A percentile compares a stretch with the other conserved stretches of the same genome.
phyloP scores from a whole-genome alignment of 2,888 invertebrate species.

The Tribolium freemani region DNA sequence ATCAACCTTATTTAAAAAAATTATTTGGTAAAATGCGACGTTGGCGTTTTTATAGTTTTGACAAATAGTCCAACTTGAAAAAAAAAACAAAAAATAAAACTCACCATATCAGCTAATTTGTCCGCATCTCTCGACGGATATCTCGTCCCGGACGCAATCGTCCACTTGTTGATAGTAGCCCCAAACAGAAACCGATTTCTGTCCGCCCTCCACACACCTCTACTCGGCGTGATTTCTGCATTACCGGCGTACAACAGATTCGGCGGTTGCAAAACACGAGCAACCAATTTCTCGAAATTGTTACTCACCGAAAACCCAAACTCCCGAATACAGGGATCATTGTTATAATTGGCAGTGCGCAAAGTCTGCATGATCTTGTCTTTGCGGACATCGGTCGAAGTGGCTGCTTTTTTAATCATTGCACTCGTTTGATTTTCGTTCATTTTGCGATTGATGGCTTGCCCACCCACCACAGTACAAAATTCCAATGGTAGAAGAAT shows the following conservation, averaged over 20 bases:
- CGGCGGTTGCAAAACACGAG: slow-evolving; percentile 86
- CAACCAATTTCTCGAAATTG: slow-evolving; percentile 82
- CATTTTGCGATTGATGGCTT: slow-evolving; percentile 83
- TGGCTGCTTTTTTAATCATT: slow-evolving; percentile 91
- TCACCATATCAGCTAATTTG: slow-evolving; percentile 56
- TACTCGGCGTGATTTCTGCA: slow-evolving; percentile 56
- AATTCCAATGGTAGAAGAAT: slow-evolving; percentile 89
- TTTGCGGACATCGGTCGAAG: slow-evolving; percentile 82
- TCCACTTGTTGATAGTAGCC: slow-evolving; percentile 66
- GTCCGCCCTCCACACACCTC: slow-evolving; percentile 68
- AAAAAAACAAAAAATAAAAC: background rate
- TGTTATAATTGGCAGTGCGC: slow-evolving; percentile 59
- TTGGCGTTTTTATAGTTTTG: too few species aligned
- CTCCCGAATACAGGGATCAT: slow-evolving; percentile 75
- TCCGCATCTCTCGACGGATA: slow-evolving; percentile 23
- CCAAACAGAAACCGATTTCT: slow-evolving; percentile 62
- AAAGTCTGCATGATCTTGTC: slow-evolving; percentile 82
- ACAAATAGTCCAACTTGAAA: too few species aligned
- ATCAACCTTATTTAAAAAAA: too few species aligned
- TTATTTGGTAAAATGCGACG: too few species aligned
- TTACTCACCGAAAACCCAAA: slow-evolving; percentile 86
- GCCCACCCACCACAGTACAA: slow-evolving; percentile 83
- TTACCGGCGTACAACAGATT: slow-evolving; percentile 75
- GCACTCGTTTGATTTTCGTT: slow-evolving; percentile 85
- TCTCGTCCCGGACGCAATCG: slow-evolving; percentile 66